These are phyloP conservation scores for Gasterosteus aculeatus DNA, from an alignment of 2,113 vertebrate genomes.

Conservation along the genomic window DNA sequence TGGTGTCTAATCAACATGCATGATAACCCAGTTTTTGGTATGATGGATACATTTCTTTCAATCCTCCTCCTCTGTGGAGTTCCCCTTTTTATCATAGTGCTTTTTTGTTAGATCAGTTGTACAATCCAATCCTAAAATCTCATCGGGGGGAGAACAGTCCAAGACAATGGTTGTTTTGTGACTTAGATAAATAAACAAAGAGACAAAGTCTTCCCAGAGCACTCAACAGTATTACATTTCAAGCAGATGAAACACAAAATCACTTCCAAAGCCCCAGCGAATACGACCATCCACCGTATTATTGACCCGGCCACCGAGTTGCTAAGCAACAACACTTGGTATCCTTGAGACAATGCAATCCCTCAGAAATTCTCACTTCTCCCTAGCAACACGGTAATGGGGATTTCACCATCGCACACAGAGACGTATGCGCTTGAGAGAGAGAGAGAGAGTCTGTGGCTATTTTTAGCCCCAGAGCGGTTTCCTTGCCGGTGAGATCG, in stretches of 20 bases:
- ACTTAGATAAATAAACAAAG: slow-evolving; percentile 11
- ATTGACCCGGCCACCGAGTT: slow-evolving; percentile 75
- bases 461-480: slow-evolving; percentile 67
- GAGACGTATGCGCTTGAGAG: slow-evolving; percentile 13
- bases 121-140: background rate
- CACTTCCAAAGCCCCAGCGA: slow-evolving; percentile 47
- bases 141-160: background rate
- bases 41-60: background rate
- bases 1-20: slow-evolving; percentile 27
- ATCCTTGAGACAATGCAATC: slow-evolving; percentile 66
- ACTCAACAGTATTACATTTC: slow-evolving; percentile 51
- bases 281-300: slow-evolving; percentile 52
- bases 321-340: slow-evolving; percentile 76
- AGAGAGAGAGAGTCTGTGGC: slow-evolving; percentile 22
- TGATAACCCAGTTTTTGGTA: slow-evolving; percentile 8
- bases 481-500: background rate
- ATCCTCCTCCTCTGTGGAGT: background rate
- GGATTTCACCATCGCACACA: slow-evolving; percentile 43
- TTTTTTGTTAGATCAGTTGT: slow-evolving; percentile 22
- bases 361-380: slow-evolving; percentile 58
- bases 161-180: background rate
- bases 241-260: slow-evolving; percentile 69
- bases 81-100: background rate
- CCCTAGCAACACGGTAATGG: slow-evolving; percentile 68
- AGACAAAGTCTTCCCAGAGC: slow-evolving; percentile 45